A percentile compares a stretch with the other conserved stretches of the same genome.
Evolutionary conservation across 2,797 vertebrate species (phyloP).

Genomic region (Hydrophis major): DNA sequence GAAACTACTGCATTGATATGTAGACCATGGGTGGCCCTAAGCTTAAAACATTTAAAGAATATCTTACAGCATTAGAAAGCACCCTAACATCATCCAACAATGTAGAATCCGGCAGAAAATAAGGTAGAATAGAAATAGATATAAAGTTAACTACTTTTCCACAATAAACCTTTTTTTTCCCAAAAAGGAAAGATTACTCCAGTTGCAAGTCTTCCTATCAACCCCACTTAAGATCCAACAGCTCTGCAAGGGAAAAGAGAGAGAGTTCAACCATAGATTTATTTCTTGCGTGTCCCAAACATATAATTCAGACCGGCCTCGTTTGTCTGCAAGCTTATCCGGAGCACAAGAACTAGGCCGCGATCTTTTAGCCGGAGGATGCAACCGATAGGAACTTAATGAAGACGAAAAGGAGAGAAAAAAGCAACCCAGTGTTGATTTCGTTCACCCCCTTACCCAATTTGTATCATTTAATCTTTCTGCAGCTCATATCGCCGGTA

Average conservation of each 20-base stretch:
- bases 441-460: not conserved
- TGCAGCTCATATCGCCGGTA: not conserved
- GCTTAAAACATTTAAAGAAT: not conserved
- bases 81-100: not conserved
- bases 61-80: not conserved
- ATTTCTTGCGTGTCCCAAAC: not conserved
- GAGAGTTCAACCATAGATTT: constrained; percentile 4
- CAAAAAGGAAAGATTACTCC: not conserved
- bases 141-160: not conserved
- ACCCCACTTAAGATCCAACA: not conserved
- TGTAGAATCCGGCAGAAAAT: not conserved
- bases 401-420: not conserved
- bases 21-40: not conserved
- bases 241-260: not conserved
- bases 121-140: not conserved
- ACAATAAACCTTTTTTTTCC: not conserved
- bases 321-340: not conserved
- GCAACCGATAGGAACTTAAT: not conserved
- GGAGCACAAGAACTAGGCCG: not conserved
- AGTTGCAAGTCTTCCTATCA: not conserved
- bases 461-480: not conserved
- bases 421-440: not conserved
- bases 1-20: not conserved
- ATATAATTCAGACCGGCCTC: not conserved
- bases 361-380: not conserved